Conservation (phyloP, 1,140 invertebrate species). For the Drosophila albomicans region DNA sequence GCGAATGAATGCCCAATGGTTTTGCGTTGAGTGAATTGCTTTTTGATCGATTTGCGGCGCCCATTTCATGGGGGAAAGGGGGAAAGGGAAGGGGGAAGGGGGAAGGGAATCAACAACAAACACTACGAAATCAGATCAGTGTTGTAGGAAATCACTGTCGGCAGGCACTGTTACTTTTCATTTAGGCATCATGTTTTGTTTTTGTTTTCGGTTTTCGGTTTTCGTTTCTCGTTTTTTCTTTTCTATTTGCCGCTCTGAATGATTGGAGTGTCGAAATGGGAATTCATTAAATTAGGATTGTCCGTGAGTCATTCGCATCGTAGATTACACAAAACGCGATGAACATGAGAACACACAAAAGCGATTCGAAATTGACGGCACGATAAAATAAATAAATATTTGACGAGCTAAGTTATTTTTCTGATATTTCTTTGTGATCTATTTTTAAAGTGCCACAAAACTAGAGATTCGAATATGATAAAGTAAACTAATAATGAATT, state of each 20-base stretch:
- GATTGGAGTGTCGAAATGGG: constrained; percentile 21
- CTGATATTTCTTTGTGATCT: no score
- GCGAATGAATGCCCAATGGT: constrained; percentile 63
- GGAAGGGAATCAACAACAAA: no score
- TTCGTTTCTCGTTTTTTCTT: not conserved
- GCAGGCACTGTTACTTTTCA: constrained; percentile 7
- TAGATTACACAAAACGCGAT: not conserved
- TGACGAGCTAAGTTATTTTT: no score
- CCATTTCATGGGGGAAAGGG: no score
- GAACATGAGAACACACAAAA: constrained; percentile 5
- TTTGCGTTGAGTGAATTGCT: constrained; percentile 71
- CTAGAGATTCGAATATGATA: no score
- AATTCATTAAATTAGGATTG: constrained; percentile 23
- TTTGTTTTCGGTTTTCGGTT: not conserved
- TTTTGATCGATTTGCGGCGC: constrained; percentile 59
- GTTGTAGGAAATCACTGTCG: constrained; percentile 2
- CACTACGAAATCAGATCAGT: no score
- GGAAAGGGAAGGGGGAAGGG: no score
- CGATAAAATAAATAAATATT: no score
- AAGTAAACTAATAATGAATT: no score
- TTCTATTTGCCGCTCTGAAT: not conserved
- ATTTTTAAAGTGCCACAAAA: no score
- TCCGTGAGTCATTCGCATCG: no score
- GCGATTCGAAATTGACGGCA: not conserved
- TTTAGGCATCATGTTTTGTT: constrained; percentile 4